Conservation (phyloP, 2,113 vertebrate species). For the Campylomormyrus numenius region DNA sequence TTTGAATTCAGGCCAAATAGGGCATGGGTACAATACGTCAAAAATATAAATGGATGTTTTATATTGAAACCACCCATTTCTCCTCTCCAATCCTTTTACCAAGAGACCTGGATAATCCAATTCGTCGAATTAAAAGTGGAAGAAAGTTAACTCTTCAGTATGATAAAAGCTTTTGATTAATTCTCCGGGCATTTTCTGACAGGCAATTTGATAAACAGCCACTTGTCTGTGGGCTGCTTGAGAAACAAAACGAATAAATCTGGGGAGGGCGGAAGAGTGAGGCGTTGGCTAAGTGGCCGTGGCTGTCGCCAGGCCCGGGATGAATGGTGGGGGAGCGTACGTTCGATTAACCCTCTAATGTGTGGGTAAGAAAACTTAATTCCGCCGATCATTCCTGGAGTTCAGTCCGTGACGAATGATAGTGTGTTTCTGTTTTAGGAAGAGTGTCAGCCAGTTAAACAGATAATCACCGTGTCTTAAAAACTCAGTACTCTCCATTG, state of each 20-base stretch:
- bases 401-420: background rate
- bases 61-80: constrained; percentile 44
- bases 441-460: background rate
- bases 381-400: constrained; percentile 2
- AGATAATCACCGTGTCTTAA: background rate
- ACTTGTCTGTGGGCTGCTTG: constrained; percentile 48
- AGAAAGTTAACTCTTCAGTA: constrained; percentile 41
- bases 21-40: constrained; percentile 5
- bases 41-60: constrained; percentile 36
- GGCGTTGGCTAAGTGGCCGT: constrained; percentile 4
- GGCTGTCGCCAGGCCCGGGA: constrained; percentile 23
- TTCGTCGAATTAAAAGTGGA: constrained; percentile 50
- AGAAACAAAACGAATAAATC: constrained; percentile 41
- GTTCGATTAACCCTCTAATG: constrained; percentile 30
- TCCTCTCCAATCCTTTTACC: constrained; percentile 26
- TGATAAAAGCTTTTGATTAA: constrained; percentile 49
- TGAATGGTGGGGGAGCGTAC: constrained; percentile 27
- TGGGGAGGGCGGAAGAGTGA: constrained; percentile 5
- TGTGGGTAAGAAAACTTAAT: background rate
- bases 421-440: background rate
- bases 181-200: constrained; percentile 42
- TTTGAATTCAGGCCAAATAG: constrained; percentile 51
- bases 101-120: constrained; percentile 45
- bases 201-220: constrained; percentile 50
- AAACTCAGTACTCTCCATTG: background rate